phyloP scores from a whole-genome alignment of 2,888 invertebrate genomes.

The Diachrysia chrysitis region DNA sequence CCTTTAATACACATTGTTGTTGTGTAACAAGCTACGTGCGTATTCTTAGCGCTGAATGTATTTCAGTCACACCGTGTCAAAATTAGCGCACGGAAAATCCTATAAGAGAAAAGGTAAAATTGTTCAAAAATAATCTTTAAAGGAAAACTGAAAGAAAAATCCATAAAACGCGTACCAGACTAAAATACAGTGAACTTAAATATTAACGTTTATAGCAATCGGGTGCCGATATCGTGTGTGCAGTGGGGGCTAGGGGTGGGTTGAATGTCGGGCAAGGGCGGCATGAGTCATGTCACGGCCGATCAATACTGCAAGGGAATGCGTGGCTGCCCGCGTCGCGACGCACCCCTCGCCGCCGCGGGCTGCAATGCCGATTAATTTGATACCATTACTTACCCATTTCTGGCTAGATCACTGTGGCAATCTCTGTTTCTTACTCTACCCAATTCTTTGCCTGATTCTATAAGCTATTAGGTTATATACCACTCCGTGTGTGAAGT shows the following conservation, averaged over 20 bases:
- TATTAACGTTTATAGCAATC: slow-evolving; percentile 52
- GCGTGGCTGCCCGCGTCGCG: slow-evolving; percentile 67
- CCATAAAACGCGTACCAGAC: slow-evolving; percentile 14
- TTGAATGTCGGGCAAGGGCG: slow-evolving; percentile 89
- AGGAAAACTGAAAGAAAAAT: slow-evolving; percentile 36
- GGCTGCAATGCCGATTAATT: slow-evolving; percentile 48
- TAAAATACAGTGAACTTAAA: slow-evolving; percentile 39
- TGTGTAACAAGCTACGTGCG: slow-evolving; percentile 1
- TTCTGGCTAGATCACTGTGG: slow-evolving; percentile 45
- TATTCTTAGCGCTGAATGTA: slow-evolving; percentile 22
- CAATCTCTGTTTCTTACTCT: slow-evolving; percentile 7
- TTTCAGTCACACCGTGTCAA: slow-evolving; percentile 3
- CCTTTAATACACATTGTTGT: slow-evolving; percentile 4
- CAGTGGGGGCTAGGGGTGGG: slow-evolving; percentile 66
- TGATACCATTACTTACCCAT: slow-evolving; percentile 51
- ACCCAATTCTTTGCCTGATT: too few relatives aligned
- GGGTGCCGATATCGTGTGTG: slow-evolving; percentile 69
- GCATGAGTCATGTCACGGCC: slow-evolving; percentile 87
- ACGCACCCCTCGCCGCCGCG: slow-evolving; percentile 47
- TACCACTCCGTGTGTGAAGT: neutral
- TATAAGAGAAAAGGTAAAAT: neutral
- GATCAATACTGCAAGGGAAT: slow-evolving; percentile 87
- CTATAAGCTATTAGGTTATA: too few relatives aligned
- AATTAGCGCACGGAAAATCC: slow-evolving; percentile 12
- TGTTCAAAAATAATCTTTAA: neutral